Percentiles rank a stretch among this genome's conserved stretches.
Evolutionary conservation across 2,113 vertebrate species (phyloP).

Genomic region (Cygnus buccinator): DNA sequence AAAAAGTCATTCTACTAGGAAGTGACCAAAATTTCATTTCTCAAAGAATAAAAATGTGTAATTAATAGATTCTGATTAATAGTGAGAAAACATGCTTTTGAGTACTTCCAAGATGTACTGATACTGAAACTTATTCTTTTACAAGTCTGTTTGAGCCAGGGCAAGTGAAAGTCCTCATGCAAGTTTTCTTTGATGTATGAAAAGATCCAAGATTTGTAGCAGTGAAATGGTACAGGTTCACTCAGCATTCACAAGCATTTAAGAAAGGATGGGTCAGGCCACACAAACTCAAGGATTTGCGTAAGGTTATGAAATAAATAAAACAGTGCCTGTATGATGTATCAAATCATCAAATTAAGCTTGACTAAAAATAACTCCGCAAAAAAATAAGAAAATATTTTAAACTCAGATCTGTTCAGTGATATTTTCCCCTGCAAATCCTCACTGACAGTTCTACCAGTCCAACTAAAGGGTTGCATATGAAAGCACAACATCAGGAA

Average conservation of each 20-base stretch:
- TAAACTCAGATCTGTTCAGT: background rate
- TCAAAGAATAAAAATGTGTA: slow-evolving; percentile 13
- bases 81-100: slow-evolving; percentile 17
- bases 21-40: slow-evolving; percentile 58
- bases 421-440: background rate
- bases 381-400: background rate
- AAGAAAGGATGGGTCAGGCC: background rate
- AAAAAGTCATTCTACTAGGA: slow-evolving; percentile 38
- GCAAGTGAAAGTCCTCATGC: background rate
- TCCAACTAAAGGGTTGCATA: background rate
- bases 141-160: background rate
- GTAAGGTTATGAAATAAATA: background rate
- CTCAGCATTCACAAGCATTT: background rate
- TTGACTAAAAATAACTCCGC: background rate
- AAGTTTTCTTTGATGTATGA: background rate
- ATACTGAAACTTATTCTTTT: slow-evolving; percentile 29
- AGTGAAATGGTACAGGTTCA: background rate
- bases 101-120: slow-evolving; percentile 1
- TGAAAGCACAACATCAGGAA: background rate
- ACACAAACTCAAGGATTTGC: background rate
- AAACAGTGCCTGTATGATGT: background rate
- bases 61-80: slow-evolving; percentile 27
- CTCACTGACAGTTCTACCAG: background rate
- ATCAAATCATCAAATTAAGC: background rate
- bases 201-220: background rate